Percentiles rank a stretch among this genome's conserved stretches.
Evolutionary conservation across 2,888 invertebrate genomes (phyloP).

Genomic region (Elegia similella): DNA sequence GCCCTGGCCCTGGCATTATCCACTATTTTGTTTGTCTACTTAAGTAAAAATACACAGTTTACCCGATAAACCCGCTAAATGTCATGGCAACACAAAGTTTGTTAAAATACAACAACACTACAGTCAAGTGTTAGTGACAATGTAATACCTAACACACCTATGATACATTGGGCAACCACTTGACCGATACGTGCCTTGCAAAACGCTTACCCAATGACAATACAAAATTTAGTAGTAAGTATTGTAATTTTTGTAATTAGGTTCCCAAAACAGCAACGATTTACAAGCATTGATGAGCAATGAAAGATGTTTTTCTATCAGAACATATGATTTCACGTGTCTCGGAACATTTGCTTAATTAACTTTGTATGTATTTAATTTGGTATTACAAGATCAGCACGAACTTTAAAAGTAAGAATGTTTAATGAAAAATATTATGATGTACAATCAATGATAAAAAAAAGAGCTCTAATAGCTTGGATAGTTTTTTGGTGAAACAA

Average conservation of each 20-base stretch:
- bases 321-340: background rate
- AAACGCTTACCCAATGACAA: slow-evolving; percentile 6
- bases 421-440: too few relatives aligned
- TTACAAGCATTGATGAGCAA: background rate
- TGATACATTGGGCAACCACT: slow-evolving; percentile 10
- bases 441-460: too few relatives aligned
- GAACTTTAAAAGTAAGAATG: too few relatives aligned
- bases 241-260: background rate
- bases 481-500: too few relatives aligned
- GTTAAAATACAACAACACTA: slow-evolving; percentile 11
- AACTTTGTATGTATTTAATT: too few relatives aligned
- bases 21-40: background rate
- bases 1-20: too few relatives aligned
- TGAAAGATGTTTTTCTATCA: background rate
- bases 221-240: background rate
- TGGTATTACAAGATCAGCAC: too few relatives aligned
- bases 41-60: background rate
- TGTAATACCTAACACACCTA: slow-evolving; percentile 9
- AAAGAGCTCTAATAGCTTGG: too few relatives aligned
- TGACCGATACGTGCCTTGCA: slow-evolving; percentile 10
- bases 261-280: background rate
- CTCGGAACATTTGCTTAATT: too few relatives aligned
- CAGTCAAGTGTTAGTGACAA: slow-evolving; percentile 4
- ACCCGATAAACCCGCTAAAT: background rate
- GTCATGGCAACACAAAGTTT: background rate